Base-by-base conservation (phyloP, 2,113 vertebrate species). In the Sylvia atricapilla region DNA sequence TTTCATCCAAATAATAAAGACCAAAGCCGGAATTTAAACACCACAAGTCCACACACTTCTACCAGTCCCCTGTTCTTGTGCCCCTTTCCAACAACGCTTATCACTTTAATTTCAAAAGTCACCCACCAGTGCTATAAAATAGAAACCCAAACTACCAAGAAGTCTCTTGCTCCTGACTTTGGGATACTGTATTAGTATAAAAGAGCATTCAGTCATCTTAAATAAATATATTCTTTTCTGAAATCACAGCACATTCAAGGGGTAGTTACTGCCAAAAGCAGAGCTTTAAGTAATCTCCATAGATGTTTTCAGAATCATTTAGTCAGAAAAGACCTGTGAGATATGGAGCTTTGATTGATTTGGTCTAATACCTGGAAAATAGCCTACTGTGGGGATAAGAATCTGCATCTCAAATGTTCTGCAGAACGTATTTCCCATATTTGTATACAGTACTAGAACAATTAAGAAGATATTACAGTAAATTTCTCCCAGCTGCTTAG, bases 391-490 rank as follows among this genome's bases (percentile, higher is more conserved):
- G 81, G 92, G 95, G 95, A 96, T 91, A 96, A 97, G 96, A 98
- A 97, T 95, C 96, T 97, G 89, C 96, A 97, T 96, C 96, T 97
- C 97, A 96, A 97, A 96, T 94, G 97, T 93, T 92, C 85, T 96
- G 89, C 95, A 97, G 96, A 97, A 96, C 93, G 23, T 76, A 91
- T 37, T 96, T 98, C 94, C 95, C 93, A n/a, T 97, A 87, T 91
- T 68, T 95, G 59, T 89, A 95, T 98, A 98, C 97, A 98, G 97
- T 97, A 98, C 95, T 97, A 97, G 94, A 96, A 98, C 81, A 97
- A 97, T 96, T 95, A 96, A 97, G 96, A 98, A 94, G 95, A 97
- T 95, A 96, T 96, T 97, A 98, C 96, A 98, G 97, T 97, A 97
- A 97, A 96, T 97, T 96, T 97, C 96, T 97, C 96, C 95, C 96